A percentile compares a stretch with the other conserved stretches of the same genome.
phyloP scores from a whole-genome alignment of 2,797 vertebrate species.

The Lepidocolaptes lacrymiger region DNA sequence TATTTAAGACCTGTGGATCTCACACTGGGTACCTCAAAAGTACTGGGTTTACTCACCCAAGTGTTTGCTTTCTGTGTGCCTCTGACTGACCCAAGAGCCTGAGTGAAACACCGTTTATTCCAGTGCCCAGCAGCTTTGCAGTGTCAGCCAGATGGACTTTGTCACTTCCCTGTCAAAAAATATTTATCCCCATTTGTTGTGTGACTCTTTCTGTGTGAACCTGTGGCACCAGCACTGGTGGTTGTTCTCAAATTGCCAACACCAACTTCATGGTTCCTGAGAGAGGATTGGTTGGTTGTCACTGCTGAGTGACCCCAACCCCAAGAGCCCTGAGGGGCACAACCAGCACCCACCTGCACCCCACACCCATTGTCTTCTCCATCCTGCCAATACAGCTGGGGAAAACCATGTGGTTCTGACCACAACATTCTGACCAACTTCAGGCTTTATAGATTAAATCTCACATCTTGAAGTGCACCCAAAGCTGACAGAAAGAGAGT shows the following conservation, averaged over 20 bases:
- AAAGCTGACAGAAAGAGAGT: constrained; percentile 30
- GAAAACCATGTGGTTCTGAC: background rate
- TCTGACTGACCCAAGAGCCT: background rate
- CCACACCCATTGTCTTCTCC: accelerated
- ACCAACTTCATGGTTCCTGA: background rate
- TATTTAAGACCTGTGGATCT: background rate
- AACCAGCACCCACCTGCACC: background rate
- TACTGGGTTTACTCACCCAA: background rate
- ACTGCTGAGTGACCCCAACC: background rate
- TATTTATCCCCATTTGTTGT: background rate
- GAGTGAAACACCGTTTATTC: background rate
- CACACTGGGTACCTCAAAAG: background rate
- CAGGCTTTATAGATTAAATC: background rate
- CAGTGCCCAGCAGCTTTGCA: background rate
- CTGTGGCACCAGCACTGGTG: background rate
- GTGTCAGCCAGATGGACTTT: background rate
- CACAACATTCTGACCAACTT: background rate
- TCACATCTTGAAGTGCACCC: background rate
- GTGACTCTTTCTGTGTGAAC: background rate
- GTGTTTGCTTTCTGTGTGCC: background rate
- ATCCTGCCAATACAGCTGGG: accelerated
- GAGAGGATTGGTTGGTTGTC: background rate
- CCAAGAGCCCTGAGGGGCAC: background rate
- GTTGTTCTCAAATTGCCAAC: background rate
- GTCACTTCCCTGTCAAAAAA: background rate